Conservation (phyloP, 2,888 invertebrate genomes). For the Malachius bipustulatus region DNA sequence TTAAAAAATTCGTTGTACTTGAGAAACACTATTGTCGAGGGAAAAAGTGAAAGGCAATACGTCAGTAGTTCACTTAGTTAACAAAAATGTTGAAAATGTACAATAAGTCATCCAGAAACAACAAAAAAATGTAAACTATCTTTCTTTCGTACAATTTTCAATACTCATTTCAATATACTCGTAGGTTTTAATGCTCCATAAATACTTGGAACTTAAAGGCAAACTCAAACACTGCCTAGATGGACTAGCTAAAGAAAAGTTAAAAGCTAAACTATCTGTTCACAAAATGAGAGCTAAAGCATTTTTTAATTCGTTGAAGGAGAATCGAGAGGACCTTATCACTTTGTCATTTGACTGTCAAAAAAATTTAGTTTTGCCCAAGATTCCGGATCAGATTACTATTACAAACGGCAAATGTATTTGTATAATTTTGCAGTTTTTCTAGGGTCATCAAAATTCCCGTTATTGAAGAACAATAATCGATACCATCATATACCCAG, state of each 20-base stretch:
- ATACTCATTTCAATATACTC: neutral
- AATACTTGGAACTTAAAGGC: neutral
- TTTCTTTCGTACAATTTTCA: neutral
- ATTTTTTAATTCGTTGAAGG: neutral
- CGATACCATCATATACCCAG: too few relatives aligned
- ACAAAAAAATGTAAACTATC: neutral
- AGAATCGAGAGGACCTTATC: neutral
- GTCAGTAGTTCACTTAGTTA: too few relatives aligned
- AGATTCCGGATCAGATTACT: neutral
- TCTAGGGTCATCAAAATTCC: neutral
- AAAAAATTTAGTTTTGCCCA: too few relatives aligned
- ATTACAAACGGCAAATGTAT: constrained; percentile 2
- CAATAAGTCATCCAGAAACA: neutral
- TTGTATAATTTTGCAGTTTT: constrained; percentile 2
- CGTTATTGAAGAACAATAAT: too few relatives aligned
- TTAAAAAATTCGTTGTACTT: neutral
- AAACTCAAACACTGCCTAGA: neutral
- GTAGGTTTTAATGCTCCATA: neutral
- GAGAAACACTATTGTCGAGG: too few relatives aligned
- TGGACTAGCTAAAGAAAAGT: neutral
- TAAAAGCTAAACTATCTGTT: neutral
- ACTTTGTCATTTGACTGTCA: neutral
- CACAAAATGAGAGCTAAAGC: neutral
- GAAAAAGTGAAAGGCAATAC: too few relatives aligned
- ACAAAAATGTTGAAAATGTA: constrained; percentile 1